Evolutionary conservation across 2,797 vertebrate species (phyloP).

Genomic region (Tachyglossus aculeatus): DNA sequence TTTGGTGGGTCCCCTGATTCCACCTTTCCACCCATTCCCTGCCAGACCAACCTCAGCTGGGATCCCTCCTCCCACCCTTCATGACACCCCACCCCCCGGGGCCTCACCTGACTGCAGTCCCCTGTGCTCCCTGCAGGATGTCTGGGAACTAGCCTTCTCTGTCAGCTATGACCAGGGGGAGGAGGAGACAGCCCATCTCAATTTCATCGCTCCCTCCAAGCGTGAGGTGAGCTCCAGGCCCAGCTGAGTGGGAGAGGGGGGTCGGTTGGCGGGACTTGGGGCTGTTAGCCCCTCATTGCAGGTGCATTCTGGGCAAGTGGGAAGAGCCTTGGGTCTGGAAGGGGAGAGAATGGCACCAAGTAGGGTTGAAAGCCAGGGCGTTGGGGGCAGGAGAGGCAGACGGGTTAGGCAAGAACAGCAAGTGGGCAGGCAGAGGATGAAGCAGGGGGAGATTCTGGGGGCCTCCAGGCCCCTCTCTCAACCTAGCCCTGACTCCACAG

Average conservation of each 20-base stretch:
- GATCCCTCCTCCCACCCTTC: no score
- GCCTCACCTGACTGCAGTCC: no score
- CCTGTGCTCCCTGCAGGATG: slow-evolving; percentile 76
- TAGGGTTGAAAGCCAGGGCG: background rate
- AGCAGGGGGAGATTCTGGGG: rapidly evolving
- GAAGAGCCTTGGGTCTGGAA: no score
- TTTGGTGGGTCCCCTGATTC: no score
- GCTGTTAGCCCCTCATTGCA: no score
- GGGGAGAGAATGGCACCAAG: background rate
- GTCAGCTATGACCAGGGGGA: slow-evolving; percentile 90
- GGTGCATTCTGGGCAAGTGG: no score
- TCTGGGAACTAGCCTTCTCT: slow-evolving; percentile 91
- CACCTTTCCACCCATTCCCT: no score
- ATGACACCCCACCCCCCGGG: no score
- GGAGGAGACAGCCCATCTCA: slow-evolving; percentile 86
- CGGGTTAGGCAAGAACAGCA: no score
- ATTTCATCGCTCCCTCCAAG: slow-evolving; percentile 92
- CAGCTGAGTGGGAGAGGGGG: background rate
- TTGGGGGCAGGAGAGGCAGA: no score
- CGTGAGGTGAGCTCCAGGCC: slow-evolving; percentile 83
- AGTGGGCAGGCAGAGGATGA: background rate
- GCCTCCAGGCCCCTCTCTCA: rapidly evolving
- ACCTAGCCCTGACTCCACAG: slow-evolving; percentile 66
- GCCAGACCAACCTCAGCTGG: no score
- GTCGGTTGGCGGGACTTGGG: no score